Conservation (phyloP, 2,797 vertebrate species). For the Furcifer pardalis region DNA sequence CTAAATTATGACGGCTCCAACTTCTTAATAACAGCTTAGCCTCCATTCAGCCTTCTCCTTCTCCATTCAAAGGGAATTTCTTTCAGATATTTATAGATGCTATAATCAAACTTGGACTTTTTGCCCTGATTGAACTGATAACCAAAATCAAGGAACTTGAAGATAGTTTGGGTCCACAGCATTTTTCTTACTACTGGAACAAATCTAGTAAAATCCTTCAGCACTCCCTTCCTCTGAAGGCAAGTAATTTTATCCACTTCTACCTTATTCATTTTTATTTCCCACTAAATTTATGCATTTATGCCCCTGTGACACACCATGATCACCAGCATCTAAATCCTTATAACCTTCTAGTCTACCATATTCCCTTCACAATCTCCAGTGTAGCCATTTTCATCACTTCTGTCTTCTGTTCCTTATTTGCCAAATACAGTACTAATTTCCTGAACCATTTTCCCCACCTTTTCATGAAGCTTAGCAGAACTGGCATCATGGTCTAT, state of each 20-base stretch:
- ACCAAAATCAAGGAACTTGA: not conserved
- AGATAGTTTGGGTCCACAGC: not conserved
- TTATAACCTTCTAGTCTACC: no score
- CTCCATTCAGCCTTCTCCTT: not conserved
- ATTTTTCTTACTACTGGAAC: not conserved
- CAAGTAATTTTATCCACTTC: not conserved
- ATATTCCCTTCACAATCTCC: no score
- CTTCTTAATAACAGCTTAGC: not conserved
- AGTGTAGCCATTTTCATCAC: no score
- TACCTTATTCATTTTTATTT: not conserved
- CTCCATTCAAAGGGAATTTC: not conserved
- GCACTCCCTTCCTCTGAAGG: not conserved
- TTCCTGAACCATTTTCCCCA: not conserved
- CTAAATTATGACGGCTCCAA: not conserved
- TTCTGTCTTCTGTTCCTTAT: no score
- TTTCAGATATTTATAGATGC: not conserved
- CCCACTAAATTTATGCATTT: not conserved
- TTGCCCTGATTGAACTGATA: not conserved
- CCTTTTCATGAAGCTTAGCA: not conserved
- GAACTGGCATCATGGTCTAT: not conserved
- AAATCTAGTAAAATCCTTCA: not conserved
- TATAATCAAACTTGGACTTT: not conserved
- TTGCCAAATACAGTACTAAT: not conserved
- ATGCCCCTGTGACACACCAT: not conserved
- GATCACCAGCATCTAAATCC: not conserved